A percentile compares a stretch with the other conserved stretches of the same genome.
Conservation (phyloP, 2,797 vertebrate species). For the Characodon lateralis region DNA sequence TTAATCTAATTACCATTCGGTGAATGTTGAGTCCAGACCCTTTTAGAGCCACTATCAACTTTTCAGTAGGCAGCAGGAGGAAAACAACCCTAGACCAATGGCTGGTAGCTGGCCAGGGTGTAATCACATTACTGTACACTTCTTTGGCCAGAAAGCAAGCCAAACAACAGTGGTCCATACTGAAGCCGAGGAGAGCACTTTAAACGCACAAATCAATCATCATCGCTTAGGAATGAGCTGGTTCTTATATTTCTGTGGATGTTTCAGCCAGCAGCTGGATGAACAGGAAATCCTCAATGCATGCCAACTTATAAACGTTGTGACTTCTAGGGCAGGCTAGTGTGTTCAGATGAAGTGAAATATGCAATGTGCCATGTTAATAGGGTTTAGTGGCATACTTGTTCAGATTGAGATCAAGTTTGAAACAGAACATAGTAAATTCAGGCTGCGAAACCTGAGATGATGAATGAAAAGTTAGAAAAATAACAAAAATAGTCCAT, state of each 20-base stretch:
- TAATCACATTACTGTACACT: slow-evolving; percentile 58
- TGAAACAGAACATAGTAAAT: neutral
- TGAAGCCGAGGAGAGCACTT: slow-evolving; percentile 53
- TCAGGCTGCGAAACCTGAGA: neutral
- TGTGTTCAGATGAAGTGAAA: neutral
- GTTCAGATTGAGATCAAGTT: neutral
- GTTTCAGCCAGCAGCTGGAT: slow-evolving; percentile 9
- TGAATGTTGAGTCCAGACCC: slow-evolving; percentile 39
- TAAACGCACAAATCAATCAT: slow-evolving; percentile 57
- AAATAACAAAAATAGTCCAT: neutral
- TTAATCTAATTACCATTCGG: slow-evolving; percentile 50
- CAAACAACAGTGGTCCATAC: slow-evolving; percentile 46
- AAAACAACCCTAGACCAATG: slow-evolving; percentile 51
- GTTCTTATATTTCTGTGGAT: slow-evolving; percentile 50
- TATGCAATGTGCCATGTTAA: neutral
- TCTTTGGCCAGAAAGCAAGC: slow-evolving; percentile 46
- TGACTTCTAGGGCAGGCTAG: neutral
- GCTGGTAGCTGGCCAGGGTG: slow-evolving; percentile 44
- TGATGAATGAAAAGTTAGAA: neutral
- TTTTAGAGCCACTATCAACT: slow-evolving; percentile 51
- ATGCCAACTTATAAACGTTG: neutral
- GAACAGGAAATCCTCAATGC: neutral
- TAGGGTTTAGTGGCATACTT: neutral
- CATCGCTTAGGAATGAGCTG: slow-evolving; percentile 55
- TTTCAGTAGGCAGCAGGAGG: slow-evolving; percentile 35